These are phyloP conservation scores for Acleris holmiana DNA, from an alignment of 2,888 invertebrate species.

Conservation along the genomic window DNA sequence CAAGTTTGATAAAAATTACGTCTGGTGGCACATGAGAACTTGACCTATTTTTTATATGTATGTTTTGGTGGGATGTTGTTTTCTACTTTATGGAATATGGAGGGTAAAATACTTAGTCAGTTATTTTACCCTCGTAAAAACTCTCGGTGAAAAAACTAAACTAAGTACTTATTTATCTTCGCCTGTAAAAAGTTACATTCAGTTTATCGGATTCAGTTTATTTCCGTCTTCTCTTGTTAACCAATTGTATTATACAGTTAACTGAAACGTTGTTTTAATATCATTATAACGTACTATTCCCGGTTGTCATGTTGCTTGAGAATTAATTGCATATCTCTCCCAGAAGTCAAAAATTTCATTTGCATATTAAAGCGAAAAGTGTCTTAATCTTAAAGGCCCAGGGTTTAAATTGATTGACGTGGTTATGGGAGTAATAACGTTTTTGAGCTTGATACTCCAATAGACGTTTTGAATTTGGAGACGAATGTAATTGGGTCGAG, in stretches of 20 bases:
- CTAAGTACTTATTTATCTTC: too few relatives aligned
- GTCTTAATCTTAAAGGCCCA: background rate
- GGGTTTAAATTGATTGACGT: background rate
- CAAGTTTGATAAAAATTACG: too few relatives aligned
- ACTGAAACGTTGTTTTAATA: slow-evolving; percentile 7
- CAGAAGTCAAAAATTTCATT: background rate
- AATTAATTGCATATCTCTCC: background rate
- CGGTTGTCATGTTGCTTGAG: background rate
- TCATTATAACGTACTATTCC: background rate
- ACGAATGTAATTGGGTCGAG: background rate
- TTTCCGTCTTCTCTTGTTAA: background rate
- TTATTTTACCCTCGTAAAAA: too few relatives aligned
- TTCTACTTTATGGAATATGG: too few relatives aligned
- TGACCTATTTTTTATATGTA: too few relatives aligned
- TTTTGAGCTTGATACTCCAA: background rate
- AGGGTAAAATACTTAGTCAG: too few relatives aligned
- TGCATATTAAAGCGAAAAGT: background rate
- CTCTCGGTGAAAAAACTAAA: too few relatives aligned
- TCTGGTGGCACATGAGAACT: too few relatives aligned
- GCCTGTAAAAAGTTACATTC: too few relatives aligned
- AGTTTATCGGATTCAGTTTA: background rate
- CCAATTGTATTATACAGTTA: slow-evolving; percentile 9
- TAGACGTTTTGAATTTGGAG: slow-evolving; percentile 3
- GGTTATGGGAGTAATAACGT: background rate
- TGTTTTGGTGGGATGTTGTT: too few relatives aligned